Conservation (phyloP, 2,113 vertebrate genomes). For the Bucco capensis region DNA sequence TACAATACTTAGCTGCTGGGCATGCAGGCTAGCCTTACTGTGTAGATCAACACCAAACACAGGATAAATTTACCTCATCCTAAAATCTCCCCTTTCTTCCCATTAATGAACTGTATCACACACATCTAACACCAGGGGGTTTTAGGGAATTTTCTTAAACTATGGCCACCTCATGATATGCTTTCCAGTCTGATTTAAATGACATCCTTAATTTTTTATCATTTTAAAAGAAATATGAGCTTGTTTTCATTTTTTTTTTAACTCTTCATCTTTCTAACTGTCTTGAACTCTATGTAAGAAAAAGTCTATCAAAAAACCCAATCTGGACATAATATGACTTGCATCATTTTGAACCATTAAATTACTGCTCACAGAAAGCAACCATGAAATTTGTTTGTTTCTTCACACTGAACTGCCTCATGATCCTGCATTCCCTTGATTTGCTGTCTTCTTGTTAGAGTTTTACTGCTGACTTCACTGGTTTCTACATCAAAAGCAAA, state of each 20-base stretch:
- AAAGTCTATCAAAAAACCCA: not conserved
- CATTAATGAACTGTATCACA: not conserved
- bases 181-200: not conserved
- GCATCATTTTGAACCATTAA: not conserved
- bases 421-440: not conserved
- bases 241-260: not conserved
- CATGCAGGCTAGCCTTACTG: not conserved
- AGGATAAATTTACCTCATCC: not conserved
- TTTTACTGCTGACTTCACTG: not conserved
- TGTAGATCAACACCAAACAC: not conserved
- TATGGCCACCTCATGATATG: not conserved
- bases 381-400: not conserved
- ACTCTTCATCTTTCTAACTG: not conserved
- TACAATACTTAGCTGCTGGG: not conserved
- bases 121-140: not conserved
- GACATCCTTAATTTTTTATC: not conserved
- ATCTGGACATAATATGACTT: not conserved
- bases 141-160: not conserved
- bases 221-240: not conserved
- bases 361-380: not conserved
- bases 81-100: not conserved
- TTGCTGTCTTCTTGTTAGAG: not conserved
- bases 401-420: not conserved
- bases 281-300: not conserved
- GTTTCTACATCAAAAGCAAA: not conserved